Evolutionary conservation across 2,797 vertebrate species (phyloP).

Genomic region (Nothura maculosa): DNA sequence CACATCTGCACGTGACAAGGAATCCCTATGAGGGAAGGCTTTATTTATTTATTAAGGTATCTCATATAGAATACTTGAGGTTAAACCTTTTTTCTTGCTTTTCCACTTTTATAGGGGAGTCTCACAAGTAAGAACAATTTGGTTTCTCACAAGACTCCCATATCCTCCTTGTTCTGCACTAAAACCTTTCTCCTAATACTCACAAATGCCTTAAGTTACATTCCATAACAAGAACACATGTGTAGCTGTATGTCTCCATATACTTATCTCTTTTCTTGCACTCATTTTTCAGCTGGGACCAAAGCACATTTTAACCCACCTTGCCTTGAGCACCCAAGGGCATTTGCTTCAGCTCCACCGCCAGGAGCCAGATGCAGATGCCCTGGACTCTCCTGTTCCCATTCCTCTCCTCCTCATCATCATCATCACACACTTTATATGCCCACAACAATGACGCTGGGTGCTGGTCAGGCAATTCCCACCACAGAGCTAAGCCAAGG

Average conservation of each 20-base stretch:
- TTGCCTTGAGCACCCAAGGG: not conserved
- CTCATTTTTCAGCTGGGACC: not conserved
- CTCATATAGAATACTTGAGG: not conserved
- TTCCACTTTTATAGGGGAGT: not conserved
- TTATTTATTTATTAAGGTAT: not conserved
- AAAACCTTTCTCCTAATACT: not conserved
- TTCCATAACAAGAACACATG: not conserved
- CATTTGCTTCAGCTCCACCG: not conserved
- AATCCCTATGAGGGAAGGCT: not conserved
- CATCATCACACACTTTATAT: not conserved
- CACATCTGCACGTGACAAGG: constrained; percentile 50
- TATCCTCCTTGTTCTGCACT: not conserved
- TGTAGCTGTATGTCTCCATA: not conserved
- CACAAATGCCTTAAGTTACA: not conserved
- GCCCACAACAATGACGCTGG: not conserved
- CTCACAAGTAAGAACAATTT: not conserved
- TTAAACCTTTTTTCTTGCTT: not conserved
- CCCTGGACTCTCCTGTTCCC: not conserved
- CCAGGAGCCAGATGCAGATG: not conserved
- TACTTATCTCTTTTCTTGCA: not conserved
- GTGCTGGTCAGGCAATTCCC: not conserved
- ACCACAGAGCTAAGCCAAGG: not conserved
- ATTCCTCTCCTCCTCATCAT: not conserved
- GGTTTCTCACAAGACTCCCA: not conserved
- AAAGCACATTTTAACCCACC: not conserved